These are phyloP conservation scores for Oryzias curvinotus DNA, from an alignment of 2,113 vertebrate species.

Conservation along the genomic window DNA sequence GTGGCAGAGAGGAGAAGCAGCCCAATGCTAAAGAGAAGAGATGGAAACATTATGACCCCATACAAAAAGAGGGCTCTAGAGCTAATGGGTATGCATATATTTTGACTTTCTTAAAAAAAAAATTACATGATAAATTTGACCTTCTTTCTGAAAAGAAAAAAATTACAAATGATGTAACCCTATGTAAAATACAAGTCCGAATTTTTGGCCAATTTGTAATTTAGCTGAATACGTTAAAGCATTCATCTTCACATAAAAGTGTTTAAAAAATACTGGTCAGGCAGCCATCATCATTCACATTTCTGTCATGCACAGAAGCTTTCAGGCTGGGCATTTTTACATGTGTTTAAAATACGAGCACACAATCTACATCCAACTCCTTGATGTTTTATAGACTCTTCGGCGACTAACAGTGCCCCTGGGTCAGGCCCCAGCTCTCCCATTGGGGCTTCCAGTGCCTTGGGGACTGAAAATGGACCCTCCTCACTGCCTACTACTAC, in stretches of 20 bases:
- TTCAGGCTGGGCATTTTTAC: constrained; percentile 27
- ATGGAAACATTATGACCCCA: constrained; percentile 87
- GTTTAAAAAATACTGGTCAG: background rate
- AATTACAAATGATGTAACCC: no score
- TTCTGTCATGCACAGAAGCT: constrained; percentile 15
- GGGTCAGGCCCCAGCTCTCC: constrained; percentile 96
- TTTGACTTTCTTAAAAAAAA: no score
- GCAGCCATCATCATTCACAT: constrained; percentile 33
- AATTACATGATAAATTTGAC: no score
- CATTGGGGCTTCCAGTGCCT: constrained; percentile 87
- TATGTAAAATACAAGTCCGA: no score
- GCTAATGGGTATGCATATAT: constrained; percentile 85
- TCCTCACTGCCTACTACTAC: constrained; percentile 84
- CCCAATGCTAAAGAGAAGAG: constrained; percentile 93
- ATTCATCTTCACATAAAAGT: background rate
- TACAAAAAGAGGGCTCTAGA: constrained; percentile 97
- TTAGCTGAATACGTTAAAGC: background rate
- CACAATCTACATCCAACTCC: constrained; percentile 39
- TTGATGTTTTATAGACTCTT: constrained; percentile 81
- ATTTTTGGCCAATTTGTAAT: no score
- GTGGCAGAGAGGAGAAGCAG: constrained; percentile 98
- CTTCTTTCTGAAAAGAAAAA: no score
- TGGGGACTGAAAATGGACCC: constrained; percentile 87
- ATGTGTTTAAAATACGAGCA: constrained; percentile 32
- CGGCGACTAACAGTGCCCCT: constrained; percentile 89